Percentiles rank a stretch among this genome's conserved stretches.
Conservation (phyloP, 2,797 vertebrate genomes). For the Falco cherrug region DNA sequence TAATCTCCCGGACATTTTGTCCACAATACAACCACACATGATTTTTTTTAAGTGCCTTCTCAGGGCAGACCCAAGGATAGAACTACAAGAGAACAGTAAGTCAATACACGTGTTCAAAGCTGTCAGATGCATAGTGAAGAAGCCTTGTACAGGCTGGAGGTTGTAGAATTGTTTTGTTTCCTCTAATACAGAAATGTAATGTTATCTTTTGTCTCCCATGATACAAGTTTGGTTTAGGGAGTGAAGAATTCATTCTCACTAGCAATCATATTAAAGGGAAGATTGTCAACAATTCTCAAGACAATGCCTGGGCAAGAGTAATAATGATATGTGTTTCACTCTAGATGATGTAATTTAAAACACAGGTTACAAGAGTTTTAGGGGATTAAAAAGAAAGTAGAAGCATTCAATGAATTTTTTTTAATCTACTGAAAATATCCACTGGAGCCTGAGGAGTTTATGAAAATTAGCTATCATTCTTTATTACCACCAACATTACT, state of each 20-base stretch:
- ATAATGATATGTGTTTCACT: background rate
- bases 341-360: background rate
- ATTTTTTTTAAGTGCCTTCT: background rate
- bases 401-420: background rate
- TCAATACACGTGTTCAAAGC: background rate
- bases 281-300: background rate
- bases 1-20: background rate
- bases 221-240: background rate
- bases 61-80: background rate
- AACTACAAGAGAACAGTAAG: background rate
- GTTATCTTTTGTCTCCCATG: background rate
- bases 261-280: background rate
- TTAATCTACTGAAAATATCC: background rate
- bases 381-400: background rate
- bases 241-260: slow-evolving; percentile 5
- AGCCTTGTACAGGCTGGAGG: background rate
- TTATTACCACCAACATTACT: background rate
- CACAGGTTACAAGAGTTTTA: background rate
- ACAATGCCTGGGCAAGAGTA: background rate
- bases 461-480: background rate
- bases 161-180: background rate
- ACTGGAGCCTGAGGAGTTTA: background rate
- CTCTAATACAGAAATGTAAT: background rate
- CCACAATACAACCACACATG: background rate
- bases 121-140: background rate